These are phyloP conservation scores for Megaceryle maxima DNA, from an alignment of 2,113 vertebrate species.

Conservation along the genomic window DNA sequence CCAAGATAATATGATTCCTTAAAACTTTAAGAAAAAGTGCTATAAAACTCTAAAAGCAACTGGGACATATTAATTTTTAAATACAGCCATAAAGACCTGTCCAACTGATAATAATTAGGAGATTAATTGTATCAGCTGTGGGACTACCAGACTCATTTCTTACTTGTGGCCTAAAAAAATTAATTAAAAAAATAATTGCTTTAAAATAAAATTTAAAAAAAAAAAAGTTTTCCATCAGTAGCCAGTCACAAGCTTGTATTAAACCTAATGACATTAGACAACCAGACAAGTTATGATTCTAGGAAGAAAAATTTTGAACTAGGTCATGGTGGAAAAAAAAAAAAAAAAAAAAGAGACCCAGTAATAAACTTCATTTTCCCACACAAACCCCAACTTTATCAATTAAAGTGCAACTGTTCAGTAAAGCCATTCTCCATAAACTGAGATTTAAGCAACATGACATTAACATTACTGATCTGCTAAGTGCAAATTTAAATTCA, in stretches of 20 bases:
- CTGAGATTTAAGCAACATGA: neutral
- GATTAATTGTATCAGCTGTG: neutral
- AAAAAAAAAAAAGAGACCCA: neutral
- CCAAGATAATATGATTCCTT: neutral
- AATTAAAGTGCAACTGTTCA: neutral
- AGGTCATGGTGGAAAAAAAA: neutral
- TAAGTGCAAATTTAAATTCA: neutral
- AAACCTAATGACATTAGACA: neutral
- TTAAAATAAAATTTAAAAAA: too few species aligned
- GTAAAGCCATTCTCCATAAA: neutral
- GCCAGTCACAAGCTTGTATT: neutral
- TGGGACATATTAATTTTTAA: neutral
- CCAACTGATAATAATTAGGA: neutral
- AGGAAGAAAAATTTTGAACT: neutral
- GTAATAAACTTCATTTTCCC: neutral
- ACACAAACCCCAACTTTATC: neutral
- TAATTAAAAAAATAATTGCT: neutral
- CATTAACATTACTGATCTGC: neutral
- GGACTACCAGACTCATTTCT: neutral
- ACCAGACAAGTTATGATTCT: neutral
- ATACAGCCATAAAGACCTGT: neutral
- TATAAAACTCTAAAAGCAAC: neutral
- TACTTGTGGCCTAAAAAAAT: neutral
- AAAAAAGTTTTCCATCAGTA: neutral
- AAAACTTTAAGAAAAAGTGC: neutral